These are phyloP conservation scores for Phylloscopus trochilus DNA, from an alignment of 2,113 vertebrate genomes.

Conservation along the genomic window DNA sequence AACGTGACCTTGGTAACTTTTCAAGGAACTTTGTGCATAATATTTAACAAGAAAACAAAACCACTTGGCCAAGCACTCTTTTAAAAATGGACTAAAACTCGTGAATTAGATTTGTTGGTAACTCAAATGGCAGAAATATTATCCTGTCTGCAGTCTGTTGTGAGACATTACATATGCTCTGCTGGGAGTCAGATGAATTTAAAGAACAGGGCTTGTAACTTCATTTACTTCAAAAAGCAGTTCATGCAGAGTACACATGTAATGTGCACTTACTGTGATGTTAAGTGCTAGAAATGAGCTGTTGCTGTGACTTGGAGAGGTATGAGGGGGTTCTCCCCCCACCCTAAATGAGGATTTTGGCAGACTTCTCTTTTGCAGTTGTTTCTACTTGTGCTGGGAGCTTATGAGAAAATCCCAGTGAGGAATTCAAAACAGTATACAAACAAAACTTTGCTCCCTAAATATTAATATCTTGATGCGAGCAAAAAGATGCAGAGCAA, in stretches of 20 bases:
- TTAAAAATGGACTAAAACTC: slow-evolving; percentile 30
- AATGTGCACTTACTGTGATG: neutral
- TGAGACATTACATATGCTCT: slow-evolving; percentile 42
- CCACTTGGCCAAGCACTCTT: slow-evolving; percentile 3
- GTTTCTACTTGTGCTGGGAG: neutral
- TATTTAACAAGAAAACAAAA: slow-evolving; percentile 59
- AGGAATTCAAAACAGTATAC: neutral
- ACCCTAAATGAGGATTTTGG: neutral
- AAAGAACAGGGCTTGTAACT: slow-evolving; percentile 8
- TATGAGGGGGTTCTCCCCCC: neutral
- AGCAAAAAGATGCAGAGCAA: neutral
- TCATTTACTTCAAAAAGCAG: slow-evolving; percentile 27
- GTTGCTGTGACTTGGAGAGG: neutral
- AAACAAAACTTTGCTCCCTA: neutral
- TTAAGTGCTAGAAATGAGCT: neutral
- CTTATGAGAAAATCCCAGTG: neutral
- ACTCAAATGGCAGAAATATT: slow-evolving; percentile 35
- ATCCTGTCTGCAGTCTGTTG: slow-evolving; percentile 32
- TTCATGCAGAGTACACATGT: slow-evolving; percentile 17
- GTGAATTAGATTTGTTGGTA: slow-evolving; percentile 43
- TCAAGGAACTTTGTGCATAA: slow-evolving; percentile 1
- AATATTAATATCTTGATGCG: neutral
- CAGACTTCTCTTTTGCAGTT: neutral
- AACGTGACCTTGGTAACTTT: neutral
- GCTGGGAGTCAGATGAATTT: slow-evolving; percentile 7